Evolutionary conservation across 2,888 invertebrate species (phyloP), one percentile per base, ranked within the genome.

Genomic region (Campoletis raptor): DNA sequence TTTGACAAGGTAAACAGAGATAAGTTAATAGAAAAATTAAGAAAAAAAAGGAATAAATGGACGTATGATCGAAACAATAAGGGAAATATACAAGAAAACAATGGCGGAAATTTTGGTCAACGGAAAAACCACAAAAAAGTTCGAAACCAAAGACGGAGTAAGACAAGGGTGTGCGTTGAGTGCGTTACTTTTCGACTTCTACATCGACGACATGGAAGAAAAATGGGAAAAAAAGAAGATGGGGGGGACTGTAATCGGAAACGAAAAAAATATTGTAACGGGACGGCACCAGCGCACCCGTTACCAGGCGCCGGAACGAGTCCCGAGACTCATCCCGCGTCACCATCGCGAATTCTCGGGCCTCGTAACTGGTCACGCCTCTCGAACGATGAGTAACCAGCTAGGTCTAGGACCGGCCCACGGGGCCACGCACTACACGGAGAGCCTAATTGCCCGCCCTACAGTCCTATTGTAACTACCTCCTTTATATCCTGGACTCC

Each of bases 111-210:
- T 88, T 12, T 61, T 76, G 57, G 82, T 84, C n/a, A 54, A 76
- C 10, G 74, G 64, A 0, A 86, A 84, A 30, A 12, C 87, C 12
- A 73, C 88, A 2, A 72, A 72, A 52, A 79, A 48, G 24, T 88
- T 89, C 45, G 36, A 73, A 37, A 84, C 81, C 10, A 54, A 21
- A 12, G 45, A 61, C 37, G 88, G 90, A 8, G 81, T 88, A 7
- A 86, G 87, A 40, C 84, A 88, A 52, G 88, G 88, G 1, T 88
- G 89, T 30, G 69, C 85, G 0, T 54, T 88, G 15, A 88, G 87
- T 72, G 83, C 86, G 0, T 18, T 80, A 4, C 30, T 85, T 7
- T 89, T 89, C 61, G 74, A 83, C n/a, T 30, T 89, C 0, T 85
- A 86, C 24, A 73, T 88, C 7, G 88, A 86, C 42, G 88, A 88